Evolutionary conservation across 2,113 vertebrate genomes (phyloP).

Genomic region (Rhagologus leucostigma): DNA sequence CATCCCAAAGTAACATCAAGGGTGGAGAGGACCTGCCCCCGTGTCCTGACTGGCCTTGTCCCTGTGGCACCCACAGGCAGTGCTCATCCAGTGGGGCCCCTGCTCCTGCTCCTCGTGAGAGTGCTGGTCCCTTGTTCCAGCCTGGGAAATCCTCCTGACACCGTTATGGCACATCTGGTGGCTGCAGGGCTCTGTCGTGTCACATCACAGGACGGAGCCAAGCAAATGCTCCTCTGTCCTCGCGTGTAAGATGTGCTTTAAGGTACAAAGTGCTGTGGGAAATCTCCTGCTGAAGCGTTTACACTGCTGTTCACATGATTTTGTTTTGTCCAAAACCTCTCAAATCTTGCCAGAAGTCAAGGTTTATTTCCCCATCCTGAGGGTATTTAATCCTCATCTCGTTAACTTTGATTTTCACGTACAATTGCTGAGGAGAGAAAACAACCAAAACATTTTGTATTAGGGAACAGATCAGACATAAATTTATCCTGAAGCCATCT

Average conservation of each 20-base stretch:
- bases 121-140: background rate
- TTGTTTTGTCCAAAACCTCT: conserved; percentile 3
- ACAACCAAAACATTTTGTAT: background rate
- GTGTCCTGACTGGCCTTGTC: background rate
- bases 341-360: conserved; percentile 38
- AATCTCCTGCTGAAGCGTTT: background rate
- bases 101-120: no score
- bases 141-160: background rate
- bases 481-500: conserved; percentile 13
- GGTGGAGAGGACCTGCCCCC: background rate
- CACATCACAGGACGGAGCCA: background rate
- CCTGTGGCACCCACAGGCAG: accelerated
- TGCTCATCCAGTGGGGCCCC: background rate
- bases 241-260: accelerated
- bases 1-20: accelerated
- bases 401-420: conserved; percentile 22
- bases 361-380: conserved; percentile 36
- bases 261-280: conserved; percentile 8
- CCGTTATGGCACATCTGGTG: background rate
- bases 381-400: conserved; percentile 12
- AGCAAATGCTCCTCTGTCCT: background rate
- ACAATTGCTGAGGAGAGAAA: conserved; percentile 1
- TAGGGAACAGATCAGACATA: conserved; percentile 2
- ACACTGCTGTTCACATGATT: background rate
- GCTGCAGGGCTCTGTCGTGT: background rate